Conservation (phyloP, 2,888 invertebrate genomes). For the Quadroppia sp. region DNA sequence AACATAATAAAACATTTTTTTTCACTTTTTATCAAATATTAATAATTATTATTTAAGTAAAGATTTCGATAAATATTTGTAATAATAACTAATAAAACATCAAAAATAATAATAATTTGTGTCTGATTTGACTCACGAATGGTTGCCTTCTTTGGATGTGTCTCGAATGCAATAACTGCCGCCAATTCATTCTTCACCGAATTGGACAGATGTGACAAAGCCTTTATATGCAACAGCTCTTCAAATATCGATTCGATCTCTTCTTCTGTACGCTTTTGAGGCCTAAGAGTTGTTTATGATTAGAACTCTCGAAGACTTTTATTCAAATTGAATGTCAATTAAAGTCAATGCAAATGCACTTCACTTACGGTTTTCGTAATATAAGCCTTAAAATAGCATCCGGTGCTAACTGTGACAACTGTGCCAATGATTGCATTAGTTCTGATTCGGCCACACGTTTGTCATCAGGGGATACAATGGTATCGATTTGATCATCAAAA, state of each 20-base stretch:
- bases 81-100: too few species aligned
- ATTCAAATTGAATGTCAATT: neutral
- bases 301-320: neutral
- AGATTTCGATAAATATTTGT: too few species aligned
- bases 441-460: constrained; percentile 65
- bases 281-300: constrained; percentile 55
- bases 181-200: constrained; percentile 75
- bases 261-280: constrained; percentile 69
- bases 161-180: constrained; percentile 72
- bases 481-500: constrained; percentile 61
- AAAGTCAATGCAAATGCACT: neutral
- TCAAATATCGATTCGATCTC: constrained; percentile 77
- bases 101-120: too few species aligned
- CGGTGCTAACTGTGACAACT: constrained; percentile 67
- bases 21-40: too few species aligned
- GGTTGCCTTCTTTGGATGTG: constrained; percentile 69
- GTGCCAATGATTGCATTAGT: constrained; percentile 63
- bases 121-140: too few species aligned
- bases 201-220: constrained; percentile 72
- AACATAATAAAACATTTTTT: too few species aligned
- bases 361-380: constrained; percentile 68
- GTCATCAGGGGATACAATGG: constrained; percentile 55
- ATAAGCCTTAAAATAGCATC: constrained; percentile 76
- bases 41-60: too few species aligned
- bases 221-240: constrained; percentile 73